Evolutionary conservation across 2,113 vertebrate species (phyloP), one percentile per base, ranked within the genome.

Genomic region (Ranitomeya imitator): DNA sequence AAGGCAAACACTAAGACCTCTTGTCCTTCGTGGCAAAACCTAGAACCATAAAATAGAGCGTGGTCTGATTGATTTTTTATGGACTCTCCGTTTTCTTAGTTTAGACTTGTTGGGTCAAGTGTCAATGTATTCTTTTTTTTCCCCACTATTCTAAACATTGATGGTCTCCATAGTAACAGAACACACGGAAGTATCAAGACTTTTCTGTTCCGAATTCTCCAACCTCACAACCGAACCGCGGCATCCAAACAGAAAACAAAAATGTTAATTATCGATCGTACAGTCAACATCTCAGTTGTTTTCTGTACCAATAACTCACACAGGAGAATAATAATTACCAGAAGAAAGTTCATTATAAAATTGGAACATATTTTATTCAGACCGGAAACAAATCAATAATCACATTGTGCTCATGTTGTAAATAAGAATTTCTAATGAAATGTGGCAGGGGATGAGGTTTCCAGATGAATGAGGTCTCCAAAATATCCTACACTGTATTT

Each of bases 271-370:
- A 79, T 79, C 26, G 77, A 79, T 80, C 61, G 6, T 63, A 12
- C 76, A 69, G 76, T 51, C n/a, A 51, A 15, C 77, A 55, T 80
- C 37, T 86, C 19, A 79, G 60, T 79, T 86, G 54, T 86, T 86
- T 45, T 86, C 15, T 7, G 55, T 21, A 65, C 13, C 61, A 18
- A 77, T 79, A 54, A 86, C 74, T 79, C 59, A 26, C 26, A 51
- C 60, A 65, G 19, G 13, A 63, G 76, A 79, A 79, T 21, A 26
- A 67, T 86, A 86, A 79, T 86, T 77, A 78, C 26, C 23, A 63
- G 59, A 65, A 54, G 74, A 86, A 78, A 65, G 57, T 86, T 78
- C 12, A 65, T 63, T 65, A 51, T 6, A 59, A 51, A 85, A 71
- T 14, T 12, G 69, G 8, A 55, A 23, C 23, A 57, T 60, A 54